These are phyloP conservation scores for Castor canadensis DNA, from an alignment of 2,113 vertebrate genomes.

Conservation along the genomic window DNA sequence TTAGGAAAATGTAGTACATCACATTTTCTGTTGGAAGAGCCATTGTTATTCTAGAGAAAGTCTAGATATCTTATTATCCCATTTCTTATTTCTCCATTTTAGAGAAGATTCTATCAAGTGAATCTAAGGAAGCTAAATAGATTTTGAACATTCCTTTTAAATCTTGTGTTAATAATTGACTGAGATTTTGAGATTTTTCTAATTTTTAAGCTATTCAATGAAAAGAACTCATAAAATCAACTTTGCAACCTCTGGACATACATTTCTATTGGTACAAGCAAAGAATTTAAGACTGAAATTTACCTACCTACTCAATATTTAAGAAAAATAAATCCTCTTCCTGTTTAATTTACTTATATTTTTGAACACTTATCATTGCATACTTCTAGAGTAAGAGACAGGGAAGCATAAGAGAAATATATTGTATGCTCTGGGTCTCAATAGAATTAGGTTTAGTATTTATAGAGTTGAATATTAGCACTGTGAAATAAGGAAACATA, in stretches of 20 bases:
- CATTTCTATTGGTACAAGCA: background rate
- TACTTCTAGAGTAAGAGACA: background rate
- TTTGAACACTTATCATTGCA: background rate
- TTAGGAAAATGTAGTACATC: background rate
- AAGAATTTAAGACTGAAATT: background rate
- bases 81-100: background rate
- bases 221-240: background rate
- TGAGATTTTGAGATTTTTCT: background rate
- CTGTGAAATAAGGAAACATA: background rate
- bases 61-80: background rate
- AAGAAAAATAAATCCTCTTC: background rate
- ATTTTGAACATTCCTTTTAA: conserved; percentile 21
- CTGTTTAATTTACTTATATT: background rate
- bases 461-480: background rate
- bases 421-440: background rate
- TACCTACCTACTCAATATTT: background rate
- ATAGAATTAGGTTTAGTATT: background rate
- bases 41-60: background rate
- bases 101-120: conserved; percentile 8
- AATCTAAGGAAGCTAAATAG: background rate
- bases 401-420: background rate
- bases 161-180: background rate
- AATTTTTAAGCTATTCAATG: background rate
- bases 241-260: background rate
- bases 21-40: background rate